These are phyloP conservation scores for Poecilia picta DNA, from an alignment of 2,797 vertebrate genomes.

Conservation along the genomic window DNA sequence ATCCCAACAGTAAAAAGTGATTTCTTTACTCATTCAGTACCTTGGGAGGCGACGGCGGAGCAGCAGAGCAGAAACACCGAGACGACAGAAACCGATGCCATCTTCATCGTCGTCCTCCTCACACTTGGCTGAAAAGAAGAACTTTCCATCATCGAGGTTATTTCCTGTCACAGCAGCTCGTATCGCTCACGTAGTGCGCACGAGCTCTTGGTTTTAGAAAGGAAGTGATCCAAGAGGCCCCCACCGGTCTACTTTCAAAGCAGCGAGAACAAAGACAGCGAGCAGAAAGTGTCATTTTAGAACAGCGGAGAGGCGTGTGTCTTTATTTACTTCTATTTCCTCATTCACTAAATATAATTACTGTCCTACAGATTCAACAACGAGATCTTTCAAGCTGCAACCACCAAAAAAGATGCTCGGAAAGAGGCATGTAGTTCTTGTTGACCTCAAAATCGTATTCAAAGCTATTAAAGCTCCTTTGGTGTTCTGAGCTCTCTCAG, in stretches of 20 bases:
- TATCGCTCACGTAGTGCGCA: background rate
- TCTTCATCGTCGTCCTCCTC: slow-evolving; percentile 32
- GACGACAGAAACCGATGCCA: slow-evolving; percentile 24
- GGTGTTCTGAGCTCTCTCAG: background rate
- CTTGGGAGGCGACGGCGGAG: background rate
- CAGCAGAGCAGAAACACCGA: slow-evolving; percentile 32
- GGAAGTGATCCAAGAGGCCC: slow-evolving; percentile 10
- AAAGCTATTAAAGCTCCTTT: background rate
- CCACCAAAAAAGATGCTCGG: background rate
- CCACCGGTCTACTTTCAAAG: background rate
- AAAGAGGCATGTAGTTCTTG: background rate
- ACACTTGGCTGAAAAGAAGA: slow-evolving; percentile 10
- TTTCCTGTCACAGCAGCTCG: slow-evolving; percentile 53
- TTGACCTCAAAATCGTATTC: background rate
- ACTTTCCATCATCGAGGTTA: slow-evolving; percentile 37
- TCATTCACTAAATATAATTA: background rate
- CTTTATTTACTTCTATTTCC: background rate
- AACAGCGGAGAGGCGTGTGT: background rate
- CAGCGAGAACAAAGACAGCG: background rate
- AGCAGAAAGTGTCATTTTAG: background rate
- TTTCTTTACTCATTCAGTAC: background rate
- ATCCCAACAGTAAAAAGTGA: background rate
- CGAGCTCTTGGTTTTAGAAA: background rate
- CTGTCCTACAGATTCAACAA: background rate
- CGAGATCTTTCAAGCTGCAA: background rate